Evolutionary conservation across 2,888 invertebrate genomes (phyloP).

Genomic region (Pristionchus entomophagus): DNA sequence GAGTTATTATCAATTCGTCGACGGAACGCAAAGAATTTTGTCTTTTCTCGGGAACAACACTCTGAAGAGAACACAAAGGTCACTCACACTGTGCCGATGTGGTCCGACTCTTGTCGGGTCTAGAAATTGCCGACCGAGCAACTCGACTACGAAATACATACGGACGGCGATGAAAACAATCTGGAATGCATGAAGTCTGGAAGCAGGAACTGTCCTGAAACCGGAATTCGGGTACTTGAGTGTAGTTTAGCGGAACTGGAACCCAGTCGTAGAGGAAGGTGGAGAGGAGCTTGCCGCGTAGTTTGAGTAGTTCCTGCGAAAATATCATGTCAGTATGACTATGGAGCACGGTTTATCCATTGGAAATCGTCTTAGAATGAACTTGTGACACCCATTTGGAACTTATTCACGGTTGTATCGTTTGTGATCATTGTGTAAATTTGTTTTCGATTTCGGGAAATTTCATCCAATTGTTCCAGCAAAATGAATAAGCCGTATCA

Average conservation of each 20-base stretch:
- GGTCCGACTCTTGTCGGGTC: neutral
- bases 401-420: no score
- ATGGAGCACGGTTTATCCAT: neutral
- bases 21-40: no score
- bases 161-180: conserved; percentile 39
- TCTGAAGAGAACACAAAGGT: neutral
- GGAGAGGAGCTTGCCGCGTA: neutral
- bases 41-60: no score
- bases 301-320: neutral
- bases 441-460: no score
- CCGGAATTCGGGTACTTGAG: neutral
- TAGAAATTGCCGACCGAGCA: neutral
- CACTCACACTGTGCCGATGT: neutral
- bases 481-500: no score
- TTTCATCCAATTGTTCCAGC: no score
- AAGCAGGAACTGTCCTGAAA: neutral
- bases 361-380: neutral
- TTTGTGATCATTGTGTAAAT: no score
- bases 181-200: neutral
- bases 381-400: no score
- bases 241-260: conserved; percentile 28
- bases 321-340: neutral
- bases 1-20: no score
- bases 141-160: conserved; percentile 7
- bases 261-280: neutral